A percentile compares a stretch with the other conserved stretches of the same genome.
Conservation (phyloP, 2,797 vertebrate species). For the Myiothlypis chrysogaster region DNA sequence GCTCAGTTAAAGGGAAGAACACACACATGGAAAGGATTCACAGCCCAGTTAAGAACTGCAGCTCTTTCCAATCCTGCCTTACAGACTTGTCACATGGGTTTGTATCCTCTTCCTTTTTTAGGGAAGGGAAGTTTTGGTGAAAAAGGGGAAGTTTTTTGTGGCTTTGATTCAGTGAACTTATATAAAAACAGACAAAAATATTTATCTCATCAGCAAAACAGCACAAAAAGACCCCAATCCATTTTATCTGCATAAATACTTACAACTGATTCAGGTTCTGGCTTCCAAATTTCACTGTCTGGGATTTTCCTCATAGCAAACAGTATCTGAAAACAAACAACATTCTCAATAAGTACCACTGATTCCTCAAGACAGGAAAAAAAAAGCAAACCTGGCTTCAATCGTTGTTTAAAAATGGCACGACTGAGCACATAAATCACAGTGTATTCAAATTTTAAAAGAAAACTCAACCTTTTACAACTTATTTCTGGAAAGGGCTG, state of each 20-base stretch:
- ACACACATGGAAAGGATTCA: not conserved
- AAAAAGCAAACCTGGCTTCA: not conserved
- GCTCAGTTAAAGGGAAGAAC: not conserved
- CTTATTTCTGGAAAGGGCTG: not conserved
- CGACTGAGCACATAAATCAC: not conserved
- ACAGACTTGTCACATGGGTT: not conserved
- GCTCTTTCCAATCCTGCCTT: not conserved
- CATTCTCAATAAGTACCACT: not conserved
- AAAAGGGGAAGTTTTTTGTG: not conserved
- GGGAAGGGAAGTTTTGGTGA: not conserved
- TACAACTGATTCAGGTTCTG: conserved; percentile 86
- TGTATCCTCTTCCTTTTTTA: not conserved
- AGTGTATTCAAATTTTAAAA: not conserved
- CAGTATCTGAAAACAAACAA: conserved; percentile 81
- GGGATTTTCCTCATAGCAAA: conserved; percentile 85
- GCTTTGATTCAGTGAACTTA: not conserved
- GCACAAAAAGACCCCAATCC: accelerated
- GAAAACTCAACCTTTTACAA: not conserved
- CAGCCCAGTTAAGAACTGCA: not conserved
- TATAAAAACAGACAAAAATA: not conserved
- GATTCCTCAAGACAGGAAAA: not conserved
- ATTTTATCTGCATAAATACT: conserved; percentile 41
- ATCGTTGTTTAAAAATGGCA: not conserved
- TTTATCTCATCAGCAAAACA: not conserved
- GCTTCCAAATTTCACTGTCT: conserved; percentile 87